Percentiles rank a stretch among this genome's conserved stretches.
Evolutionary conservation across 1,140 invertebrate genomes (phyloP).

Genomic region (Drosophila sturtevanti): DNA sequence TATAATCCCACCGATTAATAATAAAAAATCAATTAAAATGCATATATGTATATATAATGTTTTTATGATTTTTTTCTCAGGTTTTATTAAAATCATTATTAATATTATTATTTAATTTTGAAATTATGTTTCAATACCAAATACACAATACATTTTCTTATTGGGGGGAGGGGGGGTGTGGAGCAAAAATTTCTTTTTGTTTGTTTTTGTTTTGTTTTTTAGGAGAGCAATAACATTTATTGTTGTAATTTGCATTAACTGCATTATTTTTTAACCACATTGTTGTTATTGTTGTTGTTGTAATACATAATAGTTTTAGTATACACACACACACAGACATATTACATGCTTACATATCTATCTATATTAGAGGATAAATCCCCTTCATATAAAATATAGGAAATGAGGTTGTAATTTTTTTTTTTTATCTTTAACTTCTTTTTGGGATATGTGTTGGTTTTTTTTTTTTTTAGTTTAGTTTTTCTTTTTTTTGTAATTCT

Average conservation of each 20-base stretch:
- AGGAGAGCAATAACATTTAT: conserved; percentile 63
- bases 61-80: background rate
- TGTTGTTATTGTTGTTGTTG: background rate
- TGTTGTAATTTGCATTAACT: conserved; percentile 7
- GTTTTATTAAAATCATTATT: conserved; percentile 49
- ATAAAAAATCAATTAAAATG: too few species aligned
- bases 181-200: conserved; percentile 43
- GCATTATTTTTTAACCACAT: background rate
- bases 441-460: conserved; percentile 18
- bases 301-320: too few species aligned
- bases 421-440: conserved; percentile 13
- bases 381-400: background rate
- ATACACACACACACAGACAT: too few species aligned
- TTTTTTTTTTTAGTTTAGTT: too few species aligned
- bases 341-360: too few species aligned
- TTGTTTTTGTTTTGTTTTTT: conserved; percentile 3
- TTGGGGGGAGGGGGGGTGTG: too few species aligned
- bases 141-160: conserved; percentile 54
- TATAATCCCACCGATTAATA: too few species aligned
- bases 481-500: conserved; percentile 15
- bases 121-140: conserved; percentile 27
- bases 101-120: conserved; percentile 6
- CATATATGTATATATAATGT: too few species aligned
- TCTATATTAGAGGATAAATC: background rate
- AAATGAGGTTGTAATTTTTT: conserved; percentile 2